phyloP scores from a whole-genome alignment of 2,113 vertebrate species.

The Marmota monax region DNA sequence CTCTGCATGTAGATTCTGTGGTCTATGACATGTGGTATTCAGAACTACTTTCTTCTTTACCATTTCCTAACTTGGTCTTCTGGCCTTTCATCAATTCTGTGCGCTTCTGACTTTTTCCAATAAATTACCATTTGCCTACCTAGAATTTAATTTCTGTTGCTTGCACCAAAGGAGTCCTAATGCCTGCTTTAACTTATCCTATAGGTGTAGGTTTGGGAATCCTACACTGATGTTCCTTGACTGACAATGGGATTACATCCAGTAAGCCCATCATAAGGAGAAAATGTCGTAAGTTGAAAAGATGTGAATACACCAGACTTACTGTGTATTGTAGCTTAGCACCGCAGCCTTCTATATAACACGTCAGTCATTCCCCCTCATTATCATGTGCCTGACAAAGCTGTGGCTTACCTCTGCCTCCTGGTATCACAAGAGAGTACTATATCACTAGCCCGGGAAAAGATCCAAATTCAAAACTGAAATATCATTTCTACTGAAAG shows the following conservation, averaged over 20 bases:
- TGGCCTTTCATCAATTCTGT: neutral
- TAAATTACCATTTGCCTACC: neutral
- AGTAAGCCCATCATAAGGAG: neutral
- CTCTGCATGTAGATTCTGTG: neutral
- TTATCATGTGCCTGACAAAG: neutral
- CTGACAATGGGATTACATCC: neutral
- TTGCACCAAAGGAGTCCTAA: neutral
- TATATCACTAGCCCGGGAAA: neutral
- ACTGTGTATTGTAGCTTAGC: neutral
- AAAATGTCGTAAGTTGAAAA: neutral
- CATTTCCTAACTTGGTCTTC: neutral
- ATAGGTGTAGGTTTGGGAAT: neutral
- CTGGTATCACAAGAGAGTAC: neutral
- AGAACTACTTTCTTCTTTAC: neutral
- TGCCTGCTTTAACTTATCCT: neutral
- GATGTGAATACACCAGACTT: too few species aligned
- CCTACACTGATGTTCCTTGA: neutral
- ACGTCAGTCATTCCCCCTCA: neutral
- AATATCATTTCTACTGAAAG: neutral
- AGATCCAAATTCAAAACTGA: neutral
- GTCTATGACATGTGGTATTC: neutral
- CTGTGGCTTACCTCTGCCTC: neutral
- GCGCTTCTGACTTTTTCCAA: neutral
- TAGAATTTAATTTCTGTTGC: constrained; percentile 8
- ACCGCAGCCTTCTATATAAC: neutral